A percentile compares a stretch with the other conserved stretches of the same genome.
Conservation (phyloP, 2,888 invertebrate genomes). For the Vanessa cardui region DNA sequence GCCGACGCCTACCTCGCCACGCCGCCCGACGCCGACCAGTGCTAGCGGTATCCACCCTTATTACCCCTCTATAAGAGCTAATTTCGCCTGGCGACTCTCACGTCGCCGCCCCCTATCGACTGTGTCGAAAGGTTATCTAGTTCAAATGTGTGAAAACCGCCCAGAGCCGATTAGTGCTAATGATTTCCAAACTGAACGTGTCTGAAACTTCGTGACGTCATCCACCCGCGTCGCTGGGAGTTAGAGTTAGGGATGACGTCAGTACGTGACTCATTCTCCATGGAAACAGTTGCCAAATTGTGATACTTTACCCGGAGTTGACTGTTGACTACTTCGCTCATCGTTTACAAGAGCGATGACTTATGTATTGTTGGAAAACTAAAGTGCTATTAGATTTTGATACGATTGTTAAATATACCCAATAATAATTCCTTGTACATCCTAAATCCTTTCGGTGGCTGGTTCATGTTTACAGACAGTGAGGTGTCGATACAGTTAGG, state of each 20-base stretch:
- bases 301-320: slow-evolving; percentile 25
- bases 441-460: slow-evolving; percentile 1
- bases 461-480: slow-evolving; percentile 17
- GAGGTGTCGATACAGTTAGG: slow-evolving; percentile 2
- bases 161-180: slow-evolving; percentile 1
- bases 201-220: slow-evolving; percentile 2
- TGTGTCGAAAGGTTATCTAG: background rate
- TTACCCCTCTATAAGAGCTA: slow-evolving; percentile 11
- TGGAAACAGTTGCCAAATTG: slow-evolving; percentile 10
- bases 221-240: background rate
- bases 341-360: background rate
- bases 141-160: slow-evolving; percentile 5
- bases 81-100: slow-evolving; percentile 12
- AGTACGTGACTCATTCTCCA: background rate
- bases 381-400: slow-evolving; percentile 28
- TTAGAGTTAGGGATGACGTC: background rate
- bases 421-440: slow-evolving; percentile 7
- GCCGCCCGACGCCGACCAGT: slow-evolving; percentile 93
- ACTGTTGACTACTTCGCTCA: slow-evolving; percentile 10
- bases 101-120: background rate
- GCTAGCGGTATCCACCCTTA: slow-evolving; percentile 81
- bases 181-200: too few relatives aligned
- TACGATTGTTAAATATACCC: slow-evolving; percentile 27
- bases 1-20: slow-evolving; percentile 95
- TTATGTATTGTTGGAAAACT: slow-evolving; percentile 15